Evolutionary conservation across 2,888 invertebrate species (phyloP).

Genomic region (Tanytarsus gracilentus): DNA sequence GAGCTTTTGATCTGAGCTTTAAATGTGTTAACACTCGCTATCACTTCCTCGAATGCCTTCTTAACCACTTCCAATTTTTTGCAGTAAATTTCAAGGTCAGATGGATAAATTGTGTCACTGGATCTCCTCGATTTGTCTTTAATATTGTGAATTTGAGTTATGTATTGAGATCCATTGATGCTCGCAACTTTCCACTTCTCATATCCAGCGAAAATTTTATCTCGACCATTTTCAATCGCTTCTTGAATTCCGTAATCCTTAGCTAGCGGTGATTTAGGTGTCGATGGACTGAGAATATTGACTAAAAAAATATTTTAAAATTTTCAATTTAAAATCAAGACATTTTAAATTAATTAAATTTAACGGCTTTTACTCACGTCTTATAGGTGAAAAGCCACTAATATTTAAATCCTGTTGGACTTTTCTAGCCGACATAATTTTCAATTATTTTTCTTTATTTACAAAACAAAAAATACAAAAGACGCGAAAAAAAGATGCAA

Average conservation of each 20-base stretch:
- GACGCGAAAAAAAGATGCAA: too few relatives aligned
- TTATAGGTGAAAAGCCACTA: background rate
- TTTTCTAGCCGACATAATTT: background rate
- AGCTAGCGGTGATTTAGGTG: background rate
- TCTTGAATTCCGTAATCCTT: constrained; percentile 4
- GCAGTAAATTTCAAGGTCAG: constrained; percentile 34
- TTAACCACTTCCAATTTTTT: constrained; percentile 38
- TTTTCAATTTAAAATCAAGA: background rate
- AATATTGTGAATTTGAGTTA: background rate
- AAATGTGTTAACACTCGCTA: constrained; percentile 30
- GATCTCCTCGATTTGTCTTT: constrained; percentile 29
- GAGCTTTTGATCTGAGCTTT: background rate
- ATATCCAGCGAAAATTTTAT: background rate
- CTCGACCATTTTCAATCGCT: background rate
- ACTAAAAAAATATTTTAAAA: background rate
- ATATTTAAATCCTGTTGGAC: background rate
- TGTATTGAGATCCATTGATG: background rate
- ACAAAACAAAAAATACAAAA: background rate
- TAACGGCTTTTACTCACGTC: background rate
- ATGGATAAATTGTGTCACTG: constrained; percentile 33
- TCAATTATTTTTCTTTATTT: background rate
- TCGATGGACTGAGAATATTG: background rate
- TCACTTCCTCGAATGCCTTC: constrained; percentile 37
- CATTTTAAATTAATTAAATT: background rate
- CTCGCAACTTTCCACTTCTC: background rate